phyloP scores from a whole-genome alignment of 2,113 vertebrate species.

The Coptodon bakossiorum region DNA sequence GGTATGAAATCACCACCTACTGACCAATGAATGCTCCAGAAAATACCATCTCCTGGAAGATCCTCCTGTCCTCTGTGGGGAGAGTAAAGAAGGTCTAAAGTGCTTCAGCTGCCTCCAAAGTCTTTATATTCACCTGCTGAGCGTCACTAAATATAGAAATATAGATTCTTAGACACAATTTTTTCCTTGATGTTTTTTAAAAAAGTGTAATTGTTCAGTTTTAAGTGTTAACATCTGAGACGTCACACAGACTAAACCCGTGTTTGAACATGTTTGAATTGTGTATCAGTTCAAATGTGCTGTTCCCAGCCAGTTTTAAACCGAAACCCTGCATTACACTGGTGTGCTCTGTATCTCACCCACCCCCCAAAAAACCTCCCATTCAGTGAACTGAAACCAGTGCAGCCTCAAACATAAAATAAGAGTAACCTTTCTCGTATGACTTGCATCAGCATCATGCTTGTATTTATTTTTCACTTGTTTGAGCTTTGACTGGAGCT shows the following conservation, averaged over 20 bases:
- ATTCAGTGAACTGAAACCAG: not conserved
- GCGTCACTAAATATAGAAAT: fast-evolving
- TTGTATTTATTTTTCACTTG: not conserved
- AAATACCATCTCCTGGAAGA: not conserved
- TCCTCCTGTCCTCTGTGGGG: not conserved
- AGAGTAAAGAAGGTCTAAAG: not conserved
- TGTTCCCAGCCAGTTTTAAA: not conserved
- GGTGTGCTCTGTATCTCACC: not conserved
- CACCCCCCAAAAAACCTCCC: not conserved
- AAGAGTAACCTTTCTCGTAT: not conserved
- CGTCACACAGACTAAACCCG: not conserved
- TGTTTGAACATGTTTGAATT: not conserved
- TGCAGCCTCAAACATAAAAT: not conserved
- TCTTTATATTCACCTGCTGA: not conserved
- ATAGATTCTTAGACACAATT: not conserved
- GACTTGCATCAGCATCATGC: not conserved
- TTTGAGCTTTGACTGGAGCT: not conserved
- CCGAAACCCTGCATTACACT: not conserved
- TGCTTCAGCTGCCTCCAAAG: not conserved
- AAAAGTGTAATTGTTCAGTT: not conserved
- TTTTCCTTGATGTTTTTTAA: not conserved
- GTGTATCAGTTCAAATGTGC: not conserved
- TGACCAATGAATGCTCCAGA: not conserved
- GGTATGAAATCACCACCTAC: not conserved
- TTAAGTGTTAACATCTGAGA: not conserved